phyloP scores from a whole-genome alignment of 2,797 vertebrate species.

The Cryptoblepharus egeriae region DNA sequence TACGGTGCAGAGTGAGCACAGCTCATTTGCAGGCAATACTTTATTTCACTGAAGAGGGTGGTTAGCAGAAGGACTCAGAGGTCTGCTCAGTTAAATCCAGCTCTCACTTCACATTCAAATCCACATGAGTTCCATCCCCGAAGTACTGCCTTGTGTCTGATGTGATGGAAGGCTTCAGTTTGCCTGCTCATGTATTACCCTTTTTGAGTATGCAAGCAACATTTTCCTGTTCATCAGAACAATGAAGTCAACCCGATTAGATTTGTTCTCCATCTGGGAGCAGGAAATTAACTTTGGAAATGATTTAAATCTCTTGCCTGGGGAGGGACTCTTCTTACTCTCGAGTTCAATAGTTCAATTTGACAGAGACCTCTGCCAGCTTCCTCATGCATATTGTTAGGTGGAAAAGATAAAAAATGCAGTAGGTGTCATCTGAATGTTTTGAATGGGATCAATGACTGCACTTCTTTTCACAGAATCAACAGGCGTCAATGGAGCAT shows the following conservation, averaged over 20 bases:
- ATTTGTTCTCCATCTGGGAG: slow-evolving; percentile 77
- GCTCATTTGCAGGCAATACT: slow-evolving; percentile 39
- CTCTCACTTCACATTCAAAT: slow-evolving; percentile 54
- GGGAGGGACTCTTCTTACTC: slow-evolving; percentile 70
- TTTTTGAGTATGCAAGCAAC: slow-evolving; percentile 75
- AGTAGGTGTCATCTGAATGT: slow-evolving; percentile 45
- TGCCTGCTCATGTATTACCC: slow-evolving; percentile 51
- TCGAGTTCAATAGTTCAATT: slow-evolving; percentile 76
- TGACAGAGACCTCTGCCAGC: slow-evolving; percentile 60
- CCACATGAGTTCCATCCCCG: slow-evolving; percentile 20
- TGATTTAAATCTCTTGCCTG: slow-evolving; percentile 76
- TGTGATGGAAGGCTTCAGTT: not conserved
- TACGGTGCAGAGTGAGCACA: not conserved
- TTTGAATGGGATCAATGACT: slow-evolving; percentile 20
- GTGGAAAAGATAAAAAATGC: slow-evolving; percentile 59
- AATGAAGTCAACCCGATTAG: slow-evolving; percentile 77
- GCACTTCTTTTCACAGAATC: not conserved
- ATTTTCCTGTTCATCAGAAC: slow-evolving; percentile 70
- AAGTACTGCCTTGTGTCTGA: slow-evolving; percentile 33
- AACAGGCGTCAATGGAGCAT: slow-evolving; percentile 34
- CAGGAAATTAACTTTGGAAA: slow-evolving; percentile 81
- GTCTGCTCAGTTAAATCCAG: slow-evolving; percentile 50
- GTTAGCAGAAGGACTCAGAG: slow-evolving; percentile 38
- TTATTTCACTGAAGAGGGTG: slow-evolving; percentile 31
- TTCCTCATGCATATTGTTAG: slow-evolving; percentile 64